Percentiles rank a stretch among this genome's conserved stretches.
These are phyloP conservation scores for Ranitomeya variabilis DNA, from an alignment of 2,113 vertebrate genomes.

Conservation along the genomic window DNA sequence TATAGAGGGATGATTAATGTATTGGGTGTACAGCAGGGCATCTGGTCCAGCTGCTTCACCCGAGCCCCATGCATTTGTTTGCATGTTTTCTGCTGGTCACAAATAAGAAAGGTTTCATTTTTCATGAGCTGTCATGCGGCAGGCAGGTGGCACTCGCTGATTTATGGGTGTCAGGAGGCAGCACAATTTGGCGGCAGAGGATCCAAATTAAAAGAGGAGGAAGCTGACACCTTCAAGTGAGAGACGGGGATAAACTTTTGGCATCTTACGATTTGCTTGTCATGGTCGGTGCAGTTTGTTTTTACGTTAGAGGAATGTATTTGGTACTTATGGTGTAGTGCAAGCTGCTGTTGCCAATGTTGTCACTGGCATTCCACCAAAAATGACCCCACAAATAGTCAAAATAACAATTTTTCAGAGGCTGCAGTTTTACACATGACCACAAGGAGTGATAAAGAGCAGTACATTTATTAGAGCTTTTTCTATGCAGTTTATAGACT, in stretches of 20 bases:
- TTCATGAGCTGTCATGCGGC: conserved; percentile 24
- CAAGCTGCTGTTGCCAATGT: neutral
- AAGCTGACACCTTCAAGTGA: conserved; percentile 14
- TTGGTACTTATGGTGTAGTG: neutral
- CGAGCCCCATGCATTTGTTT: neutral
- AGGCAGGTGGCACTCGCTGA: conserved; percentile 1
- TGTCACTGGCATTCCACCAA: neutral
- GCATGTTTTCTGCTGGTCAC: neutral
- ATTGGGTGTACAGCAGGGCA: neutral
- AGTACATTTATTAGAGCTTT: neutral
- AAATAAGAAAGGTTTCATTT: neutral
- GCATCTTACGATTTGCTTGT: neutral
- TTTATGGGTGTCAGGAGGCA: conserved; percentile 37
- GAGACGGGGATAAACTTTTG: neutral
- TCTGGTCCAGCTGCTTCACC: neutral
- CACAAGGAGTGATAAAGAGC: neutral
- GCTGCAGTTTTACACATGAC: neutral
- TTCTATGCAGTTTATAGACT: neutral
- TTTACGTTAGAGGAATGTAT: neutral
- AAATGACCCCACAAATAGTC: neutral
- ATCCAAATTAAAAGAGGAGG: neutral
- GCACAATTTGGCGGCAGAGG: neutral
- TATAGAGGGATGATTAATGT: neutral
- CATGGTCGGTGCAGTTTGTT: neutral
- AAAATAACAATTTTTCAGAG: neutral